These are phyloP conservation scores for Tetragonisca angustula DNA, from an alignment of 2,888 invertebrate genomes.

Conservation along the genomic window DNA sequence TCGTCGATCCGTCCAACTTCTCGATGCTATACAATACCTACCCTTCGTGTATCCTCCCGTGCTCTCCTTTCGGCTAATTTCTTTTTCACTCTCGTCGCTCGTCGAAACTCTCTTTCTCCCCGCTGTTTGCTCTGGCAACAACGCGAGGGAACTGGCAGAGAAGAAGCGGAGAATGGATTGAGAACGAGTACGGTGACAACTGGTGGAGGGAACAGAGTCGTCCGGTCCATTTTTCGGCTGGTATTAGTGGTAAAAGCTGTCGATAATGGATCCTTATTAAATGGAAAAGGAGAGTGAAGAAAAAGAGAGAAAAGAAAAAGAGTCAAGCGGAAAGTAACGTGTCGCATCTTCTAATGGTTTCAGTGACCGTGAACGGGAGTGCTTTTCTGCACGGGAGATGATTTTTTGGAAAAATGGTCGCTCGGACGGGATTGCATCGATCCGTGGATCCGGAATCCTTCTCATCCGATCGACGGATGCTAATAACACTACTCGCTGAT, in stretches of 20 bases:
- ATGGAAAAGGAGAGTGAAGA: neutral
- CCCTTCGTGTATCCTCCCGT: neutral
- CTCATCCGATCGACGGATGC: conserved; percentile 9
- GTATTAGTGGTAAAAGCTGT: conserved; percentile 44
- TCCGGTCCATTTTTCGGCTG: conserved; percentile 24
- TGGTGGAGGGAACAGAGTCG: neutral
- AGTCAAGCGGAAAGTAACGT: neutral
- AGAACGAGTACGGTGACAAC: neutral
- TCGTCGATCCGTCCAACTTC: neutral
- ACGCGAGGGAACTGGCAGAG: neutral
- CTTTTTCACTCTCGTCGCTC: neutral
- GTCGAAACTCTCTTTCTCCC: neutral
- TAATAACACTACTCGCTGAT: too few relatives aligned
- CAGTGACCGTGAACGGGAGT: neutral
- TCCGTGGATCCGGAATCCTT: neutral
- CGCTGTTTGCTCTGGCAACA: conserved; percentile 32
- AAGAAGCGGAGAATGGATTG: too few relatives aligned
- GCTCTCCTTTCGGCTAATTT: conserved; percentile 1
- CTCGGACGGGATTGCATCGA: neutral
- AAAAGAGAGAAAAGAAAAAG: neutral
- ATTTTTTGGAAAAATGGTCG: conserved; percentile 19
- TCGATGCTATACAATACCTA: conserved; percentile 14
- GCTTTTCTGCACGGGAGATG: conserved; percentile 5
- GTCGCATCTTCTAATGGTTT: conserved; percentile 34
- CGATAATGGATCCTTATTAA: conserved; percentile 48